phyloP scores from a whole-genome alignment of 23 tunicate species.

The Styela plicata region DNA sequence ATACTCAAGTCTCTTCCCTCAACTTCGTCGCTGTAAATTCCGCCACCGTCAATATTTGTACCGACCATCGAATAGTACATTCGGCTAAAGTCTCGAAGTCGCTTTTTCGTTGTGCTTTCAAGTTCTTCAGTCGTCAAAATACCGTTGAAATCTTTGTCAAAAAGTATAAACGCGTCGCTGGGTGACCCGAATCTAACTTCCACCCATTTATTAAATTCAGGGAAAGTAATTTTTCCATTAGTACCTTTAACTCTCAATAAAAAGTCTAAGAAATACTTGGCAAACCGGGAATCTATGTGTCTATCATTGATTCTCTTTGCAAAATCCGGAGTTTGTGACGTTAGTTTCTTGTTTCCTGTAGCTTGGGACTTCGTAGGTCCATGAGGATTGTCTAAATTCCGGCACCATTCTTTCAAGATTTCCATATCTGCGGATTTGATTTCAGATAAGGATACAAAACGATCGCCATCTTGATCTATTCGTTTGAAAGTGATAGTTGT shows the following conservation, averaged over 20 bases:
- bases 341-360: background rate
- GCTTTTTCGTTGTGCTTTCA: conserved; percentile 11
- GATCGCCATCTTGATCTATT: conserved; percentile 38
- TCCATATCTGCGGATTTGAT: conserved; percentile 28
- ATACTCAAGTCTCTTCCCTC: background rate
- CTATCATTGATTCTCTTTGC: conserved; percentile 26
- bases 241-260: conserved; percentile 32
- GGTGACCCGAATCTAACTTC: conserved; percentile 11
- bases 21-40: conserved; percentile 6
- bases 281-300: conserved; percentile 5
- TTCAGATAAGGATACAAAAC: conserved; percentile 21
- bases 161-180: conserved; percentile 40
- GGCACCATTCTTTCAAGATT: conserved; percentile 50
- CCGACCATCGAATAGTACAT: conserved; percentile 14
- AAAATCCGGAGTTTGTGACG: conserved; percentile 1
- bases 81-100: conserved; percentile 28
- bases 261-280: conserved; percentile 24
- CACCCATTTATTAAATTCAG: conserved; percentile 35
- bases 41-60: conserved; percentile 20
- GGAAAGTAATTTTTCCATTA: conserved; percentile 19
- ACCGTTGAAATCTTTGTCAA: conserved; percentile 66
- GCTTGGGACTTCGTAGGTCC: conserved; percentile 55
- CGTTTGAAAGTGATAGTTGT: conserved; percentile 16
- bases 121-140: conserved; percentile 38
- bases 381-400: conserved; percentile 40